Percentiles rank a stretch among this genome's conserved stretches.
These are phyloP conservation scores for Bubo scandiacus DNA, from an alignment of 2,113 vertebrate species.

Conservation along the genomic window DNA sequence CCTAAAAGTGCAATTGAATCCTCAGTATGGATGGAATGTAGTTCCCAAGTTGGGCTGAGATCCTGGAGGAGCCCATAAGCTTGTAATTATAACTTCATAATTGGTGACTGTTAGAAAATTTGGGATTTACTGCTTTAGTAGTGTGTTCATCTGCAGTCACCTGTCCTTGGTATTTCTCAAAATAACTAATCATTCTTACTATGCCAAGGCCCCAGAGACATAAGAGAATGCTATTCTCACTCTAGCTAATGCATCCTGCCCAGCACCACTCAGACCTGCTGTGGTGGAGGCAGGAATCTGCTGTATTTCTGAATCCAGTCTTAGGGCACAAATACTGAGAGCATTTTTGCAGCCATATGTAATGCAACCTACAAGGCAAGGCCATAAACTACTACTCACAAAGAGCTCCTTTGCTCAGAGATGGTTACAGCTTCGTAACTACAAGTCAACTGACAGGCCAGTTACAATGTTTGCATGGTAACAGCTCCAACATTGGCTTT, in stretches of 20 bases:
- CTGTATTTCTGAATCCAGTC: background rate
- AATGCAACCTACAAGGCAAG: background rate
- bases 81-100: background rate
- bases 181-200: background rate
- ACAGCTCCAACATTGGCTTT: background rate
- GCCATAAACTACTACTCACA: background rate
- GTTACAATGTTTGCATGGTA: fast-evolving
- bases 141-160: background rate
- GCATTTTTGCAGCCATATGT: background rate
- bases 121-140: background rate
- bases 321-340: background rate
- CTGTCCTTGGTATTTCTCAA: background rate
- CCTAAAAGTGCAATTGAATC: background rate
- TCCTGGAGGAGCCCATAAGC: background rate
- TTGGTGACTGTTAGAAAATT: background rate
- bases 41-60: background rate
- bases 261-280: background rate
- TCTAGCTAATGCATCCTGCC: background rate
- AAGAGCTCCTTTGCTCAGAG: background rate
- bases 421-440: background rate
- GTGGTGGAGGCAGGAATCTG: background rate
- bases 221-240: background rate
- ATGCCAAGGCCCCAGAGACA: background rate
- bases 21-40: background rate
- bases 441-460: background rate